Conservation (phyloP, 2,113 vertebrate genomes). For the Macquaria australasica region DNA sequence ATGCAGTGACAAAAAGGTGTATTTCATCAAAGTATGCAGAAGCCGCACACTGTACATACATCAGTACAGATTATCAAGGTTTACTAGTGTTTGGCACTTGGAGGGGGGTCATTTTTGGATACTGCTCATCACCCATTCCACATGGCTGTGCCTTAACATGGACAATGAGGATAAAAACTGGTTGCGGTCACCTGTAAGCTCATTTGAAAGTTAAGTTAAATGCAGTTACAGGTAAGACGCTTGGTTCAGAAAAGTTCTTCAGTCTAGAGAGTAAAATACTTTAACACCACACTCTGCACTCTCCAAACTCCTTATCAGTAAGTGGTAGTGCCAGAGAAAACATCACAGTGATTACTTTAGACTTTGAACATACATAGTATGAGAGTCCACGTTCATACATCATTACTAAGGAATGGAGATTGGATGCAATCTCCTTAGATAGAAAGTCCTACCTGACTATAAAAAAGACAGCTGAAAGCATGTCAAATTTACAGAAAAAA, state of each 20-base stretch:
- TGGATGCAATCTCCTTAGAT: conserved; percentile 26
- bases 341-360: conserved; percentile 48
- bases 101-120: not conserved
- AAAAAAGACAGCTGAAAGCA: not conserved
- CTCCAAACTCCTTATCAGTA: conserved; percentile 35
- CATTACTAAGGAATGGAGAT: conserved; percentile 57
- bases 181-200: no score
- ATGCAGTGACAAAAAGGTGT: not conserved
- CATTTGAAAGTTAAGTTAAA: not conserved
- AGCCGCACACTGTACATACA: not conserved
- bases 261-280: not conserved
- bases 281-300: not conserved
- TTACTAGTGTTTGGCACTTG: not conserved
- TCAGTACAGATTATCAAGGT: not conserved
- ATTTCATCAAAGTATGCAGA: conserved; percentile 7
- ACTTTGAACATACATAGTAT: conserved; percentile 41
- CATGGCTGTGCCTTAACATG: not conserved
- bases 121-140: not conserved
- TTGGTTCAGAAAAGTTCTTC: not conserved
- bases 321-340: conserved; percentile 48
- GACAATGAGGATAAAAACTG: not conserved
- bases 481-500: not conserved
- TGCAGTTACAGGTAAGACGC: not conserved
- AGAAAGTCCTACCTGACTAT: not conserved
- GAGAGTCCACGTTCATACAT: conserved; percentile 39